Evolutionary conservation across 2,113 vertebrate genomes (phyloP), one percentile per base, ranked within the genome.

Genomic region (Mustela lutreola): DNA sequence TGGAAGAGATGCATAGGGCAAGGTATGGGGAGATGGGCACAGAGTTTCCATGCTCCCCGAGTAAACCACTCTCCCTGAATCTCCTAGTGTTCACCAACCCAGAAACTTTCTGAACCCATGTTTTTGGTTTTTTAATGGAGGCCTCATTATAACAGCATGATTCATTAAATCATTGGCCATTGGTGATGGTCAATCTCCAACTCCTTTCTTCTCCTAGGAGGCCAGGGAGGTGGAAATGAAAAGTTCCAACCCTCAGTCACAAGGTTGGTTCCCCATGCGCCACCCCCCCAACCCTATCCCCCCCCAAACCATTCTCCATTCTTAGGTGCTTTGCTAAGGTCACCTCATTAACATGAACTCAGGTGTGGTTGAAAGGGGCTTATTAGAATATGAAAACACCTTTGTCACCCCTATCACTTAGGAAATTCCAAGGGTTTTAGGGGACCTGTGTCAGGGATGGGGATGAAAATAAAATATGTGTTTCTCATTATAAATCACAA

Each of bases 351-450:
- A 83, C 26, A 28, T 71, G 18, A 39, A 71, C 14, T 87, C 63
- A 26, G 62, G 33, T 70, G 45, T 70, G 1, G 65, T 39, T 67
- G 45, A 50, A 86, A 86, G 83, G 62, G 65, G 22, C 22, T 73
- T 88, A n/a, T 56, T 87, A 71, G n/a, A 88, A 71, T 73, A 88
- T 71, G 67, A 75, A 58, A 88, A 88, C 50, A 58, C 50, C 50
- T 75, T 88, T 58, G 39, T 88, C 6, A 28, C 67, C 58, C 22
- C 19, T 39, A 50, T 58, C 36, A 58, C 3, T 58, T 88, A 58
- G n/a, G 24, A 88, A 88, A 58, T 88, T 31, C n/a, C 24, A 58
- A 75, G 24, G n/a, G 16, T 75, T 73, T 58, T 88, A 73, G 33
- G 63, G 45, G 7, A 33, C 8, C 21, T 70, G 12, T 70, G 33